Conservation (phyloP, 2,888 invertebrate species). For the Sphaeridia pumilis region DNA sequence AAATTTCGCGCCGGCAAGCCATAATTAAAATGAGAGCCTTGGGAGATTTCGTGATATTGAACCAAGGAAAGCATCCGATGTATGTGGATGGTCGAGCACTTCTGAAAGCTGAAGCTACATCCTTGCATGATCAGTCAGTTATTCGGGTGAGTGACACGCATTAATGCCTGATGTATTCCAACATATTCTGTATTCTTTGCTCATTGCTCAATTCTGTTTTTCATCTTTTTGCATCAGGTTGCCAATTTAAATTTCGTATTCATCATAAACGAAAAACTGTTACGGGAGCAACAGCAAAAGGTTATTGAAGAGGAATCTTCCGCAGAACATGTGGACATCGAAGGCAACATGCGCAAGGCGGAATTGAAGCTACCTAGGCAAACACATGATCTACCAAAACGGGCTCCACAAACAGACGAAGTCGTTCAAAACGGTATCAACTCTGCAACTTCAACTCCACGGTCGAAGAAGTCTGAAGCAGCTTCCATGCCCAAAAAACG, state of each 20-base stretch:
- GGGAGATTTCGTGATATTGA: conserved; percentile 88
- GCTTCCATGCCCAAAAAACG: not conserved
- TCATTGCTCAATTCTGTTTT: too few species aligned
- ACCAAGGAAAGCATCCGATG: conserved; percentile 87
- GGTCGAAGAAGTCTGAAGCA: too few species aligned
- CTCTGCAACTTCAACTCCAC: too few species aligned
- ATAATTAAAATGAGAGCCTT: conserved; percentile 78
- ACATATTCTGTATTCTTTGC: not conserved
- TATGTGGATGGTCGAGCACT: conserved; percentile 89
- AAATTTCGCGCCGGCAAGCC: conserved; percentile 84
- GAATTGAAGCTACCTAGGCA: not conserved
- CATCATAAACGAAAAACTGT: conserved; percentile 24
- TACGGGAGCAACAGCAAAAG: conserved; percentile 13
- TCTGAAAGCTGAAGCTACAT: conserved; percentile 73
- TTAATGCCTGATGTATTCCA: too few species aligned
- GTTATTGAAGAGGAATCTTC: conserved; percentile 14
- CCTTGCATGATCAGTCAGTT: conserved; percentile 83
- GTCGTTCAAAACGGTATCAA: too few species aligned
- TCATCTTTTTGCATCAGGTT: conserved; percentile 24
- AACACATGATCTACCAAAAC: too few species aligned
- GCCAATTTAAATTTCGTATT: conserved; percentile 31
- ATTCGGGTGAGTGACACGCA: conserved; percentile 64
- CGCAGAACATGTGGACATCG: conserved; percentile 12
- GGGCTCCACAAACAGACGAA: too few species aligned
- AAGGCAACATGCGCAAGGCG: not conserved